Conservation (phyloP, 2,113 vertebrate genomes). For the Dromas ardeola region DNA sequence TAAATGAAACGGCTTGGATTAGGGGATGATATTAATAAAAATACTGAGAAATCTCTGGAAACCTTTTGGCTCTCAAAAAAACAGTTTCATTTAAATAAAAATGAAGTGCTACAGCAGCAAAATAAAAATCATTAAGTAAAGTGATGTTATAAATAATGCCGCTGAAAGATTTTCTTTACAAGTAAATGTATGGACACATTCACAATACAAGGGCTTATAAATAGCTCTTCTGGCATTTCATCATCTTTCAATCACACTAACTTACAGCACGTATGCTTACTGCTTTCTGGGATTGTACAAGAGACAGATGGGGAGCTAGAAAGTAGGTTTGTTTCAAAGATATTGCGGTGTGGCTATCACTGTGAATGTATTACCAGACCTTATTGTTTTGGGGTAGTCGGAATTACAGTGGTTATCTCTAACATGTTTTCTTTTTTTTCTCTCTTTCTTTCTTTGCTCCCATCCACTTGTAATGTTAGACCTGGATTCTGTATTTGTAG, state of each 20-base stretch:
- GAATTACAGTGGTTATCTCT: neutral
- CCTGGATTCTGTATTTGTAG: neutral
- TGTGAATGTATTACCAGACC: neutral
- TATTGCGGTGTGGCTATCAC: neutral
- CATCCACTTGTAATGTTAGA: neutral
- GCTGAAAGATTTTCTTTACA: neutral
- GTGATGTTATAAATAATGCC: slow-evolving; percentile 6
- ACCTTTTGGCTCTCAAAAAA: neutral
- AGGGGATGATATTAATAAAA: neutral
- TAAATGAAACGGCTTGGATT: neutral
- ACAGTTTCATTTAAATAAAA: neutral
- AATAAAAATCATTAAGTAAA: slow-evolving; percentile 33
- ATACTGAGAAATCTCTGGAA: neutral
- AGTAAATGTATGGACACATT: neutral
- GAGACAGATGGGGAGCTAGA: neutral
- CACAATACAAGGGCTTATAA: neutral
- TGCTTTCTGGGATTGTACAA: neutral
- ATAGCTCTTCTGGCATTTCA: slow-evolving; percentile 3
- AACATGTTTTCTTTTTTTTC: neutral
- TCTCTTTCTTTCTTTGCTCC: neutral
- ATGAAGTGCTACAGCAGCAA: neutral
- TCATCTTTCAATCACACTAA: slow-evolving; percentile 23
- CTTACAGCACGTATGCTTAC: neutral
- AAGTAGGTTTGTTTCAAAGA: neutral
- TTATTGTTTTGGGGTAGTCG: neutral